Evolutionary conservation across 2,797 vertebrate species (phyloP).

Genomic region (Argentina silus): DNA sequence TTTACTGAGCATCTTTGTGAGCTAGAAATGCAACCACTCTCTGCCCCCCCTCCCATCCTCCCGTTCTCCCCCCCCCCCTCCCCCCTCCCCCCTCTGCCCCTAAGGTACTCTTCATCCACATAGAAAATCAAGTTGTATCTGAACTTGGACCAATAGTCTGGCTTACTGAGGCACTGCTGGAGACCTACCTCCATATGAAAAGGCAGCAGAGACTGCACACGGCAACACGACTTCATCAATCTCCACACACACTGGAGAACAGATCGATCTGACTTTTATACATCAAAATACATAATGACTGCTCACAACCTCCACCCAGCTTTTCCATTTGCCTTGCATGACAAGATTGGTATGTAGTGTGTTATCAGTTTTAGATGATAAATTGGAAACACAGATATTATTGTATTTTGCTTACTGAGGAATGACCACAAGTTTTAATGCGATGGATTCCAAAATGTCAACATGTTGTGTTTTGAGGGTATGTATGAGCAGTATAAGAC

Average conservation of each 20-base stretch:
- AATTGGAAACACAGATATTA: neutral
- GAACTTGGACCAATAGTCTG: slow-evolving; percentile 91
- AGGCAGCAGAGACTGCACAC: slow-evolving; percentile 58
- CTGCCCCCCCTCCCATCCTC: slow-evolving; percentile 17
- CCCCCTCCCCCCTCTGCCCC: slow-evolving; percentile 64
- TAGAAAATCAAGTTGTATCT: slow-evolving; percentile 93
- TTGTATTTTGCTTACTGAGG: neutral
- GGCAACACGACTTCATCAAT: slow-evolving; percentile 72
- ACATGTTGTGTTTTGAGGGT: neutral
- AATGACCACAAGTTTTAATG: neutral
- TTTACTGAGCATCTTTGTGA: slow-evolving; percentile 66
- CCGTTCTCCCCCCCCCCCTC: slow-evolving; percentile 28
- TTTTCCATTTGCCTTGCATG: slow-evolving; percentile 33
- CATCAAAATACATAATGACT: slow-evolving; percentile 50
- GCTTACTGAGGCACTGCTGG: slow-evolving; percentile 84
- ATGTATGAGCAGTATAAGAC: neutral
- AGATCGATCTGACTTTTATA: slow-evolving; percentile 54
- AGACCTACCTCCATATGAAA: slow-evolving; percentile 64
- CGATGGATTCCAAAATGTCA: neutral
- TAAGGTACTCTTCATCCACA: slow-evolving; percentile 93
- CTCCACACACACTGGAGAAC: slow-evolving; percentile 58
- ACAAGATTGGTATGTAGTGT: slow-evolving; percentile 15
- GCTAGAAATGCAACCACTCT: slow-evolving; percentile 50
- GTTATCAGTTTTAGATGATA: slow-evolving; percentile 1
- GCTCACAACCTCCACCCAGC: slow-evolving; percentile 41